Base-by-base conservation (phyloP, 2,888 invertebrate genomes). In the Clostera curtula region DNA sequence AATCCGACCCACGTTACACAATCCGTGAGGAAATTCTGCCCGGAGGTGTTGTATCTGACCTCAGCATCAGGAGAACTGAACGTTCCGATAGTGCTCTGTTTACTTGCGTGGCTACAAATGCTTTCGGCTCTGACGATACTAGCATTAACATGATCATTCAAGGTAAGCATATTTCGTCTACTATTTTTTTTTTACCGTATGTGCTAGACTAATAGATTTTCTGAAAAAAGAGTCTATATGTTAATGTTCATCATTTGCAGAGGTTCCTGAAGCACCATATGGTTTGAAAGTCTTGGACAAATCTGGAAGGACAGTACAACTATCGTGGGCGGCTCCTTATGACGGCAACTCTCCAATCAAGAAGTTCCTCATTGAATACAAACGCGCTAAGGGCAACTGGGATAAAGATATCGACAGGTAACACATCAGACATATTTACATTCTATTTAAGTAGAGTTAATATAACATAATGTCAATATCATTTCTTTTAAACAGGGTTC, bases 121-220 rank as follows among this genome's bases (percentile, higher is more conserved):
- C 95, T 9, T 96, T 96, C 62, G 96, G 96, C 26, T 95, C 94
- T 41, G 96, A 96, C 62, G 96, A 96, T 56, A 93, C 95, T n/a
- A 95, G 94, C 75, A 95, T 96, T 58, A 95, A 96, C 69, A 92
- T 96, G 89, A 96, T 96, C 45, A 92, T 96, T 44, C 96, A 96
- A 88, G 93, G 93, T 89, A 76, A 60, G 28, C 9, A 1, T 13
- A 13, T 8, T 5, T n/a, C 3, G 18, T n/a, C 2, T 5, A 16
- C 5, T 3, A 12, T 13, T n/a, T 0, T 12, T 7, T 4, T 13
- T 5, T 10, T 22, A 5, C 4, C 6, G 3, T 11, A 7, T n/a
- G 7, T 4, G n/a, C 21, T 5, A 43, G 5, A 3, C 8, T 6
- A 18, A 7, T 8, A 19, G 3, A 19, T 19, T 6, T 8, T 4